These are phyloP conservation scores for Orthonevra nobilis DNA, from an alignment of 2,888 invertebrate species.

Conservation along the genomic window DNA sequence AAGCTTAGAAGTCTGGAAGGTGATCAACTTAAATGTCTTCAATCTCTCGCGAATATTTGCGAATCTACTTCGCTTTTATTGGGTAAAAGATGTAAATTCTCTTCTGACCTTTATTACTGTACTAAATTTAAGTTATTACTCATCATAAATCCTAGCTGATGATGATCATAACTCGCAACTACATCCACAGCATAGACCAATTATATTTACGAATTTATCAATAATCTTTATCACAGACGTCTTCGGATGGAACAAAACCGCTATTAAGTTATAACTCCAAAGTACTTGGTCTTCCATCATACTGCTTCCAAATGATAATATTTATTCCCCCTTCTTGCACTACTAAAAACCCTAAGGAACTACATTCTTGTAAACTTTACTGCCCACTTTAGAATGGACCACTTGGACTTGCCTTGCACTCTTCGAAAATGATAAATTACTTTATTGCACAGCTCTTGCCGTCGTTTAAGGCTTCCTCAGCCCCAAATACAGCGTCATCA, in stretches of 20 bases:
- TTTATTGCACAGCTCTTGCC: constrained; percentile 63
- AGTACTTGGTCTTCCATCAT: constrained; percentile 40
- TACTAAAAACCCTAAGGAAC: constrained; percentile 12
- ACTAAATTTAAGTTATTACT: too few relatives aligned
- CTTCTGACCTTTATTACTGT: too few relatives aligned
- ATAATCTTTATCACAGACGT: constrained; percentile 33
- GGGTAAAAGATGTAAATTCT: too few relatives aligned
- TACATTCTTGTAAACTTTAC: not conserved
- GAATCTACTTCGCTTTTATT: too few relatives aligned
- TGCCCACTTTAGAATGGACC: not conserved
- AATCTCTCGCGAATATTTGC: too few relatives aligned
- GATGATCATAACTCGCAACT: too few relatives aligned
- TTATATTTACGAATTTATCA: constrained; percentile 45
- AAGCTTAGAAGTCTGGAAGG: too few relatives aligned
- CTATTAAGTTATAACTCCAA: constrained; percentile 13
- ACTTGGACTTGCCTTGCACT: constrained; percentile 29
- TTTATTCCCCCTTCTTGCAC: not conserved
- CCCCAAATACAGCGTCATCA: not conserved
- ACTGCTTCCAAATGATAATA: not conserved
- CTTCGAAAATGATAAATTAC: constrained; percentile 51
- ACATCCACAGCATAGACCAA: constrained; percentile 20
- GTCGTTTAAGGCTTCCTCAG: constrained; percentile 50
- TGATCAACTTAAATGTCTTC: too few relatives aligned
- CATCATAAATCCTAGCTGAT: too few relatives aligned
- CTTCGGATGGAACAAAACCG: constrained; percentile 7